Base-by-base conservation (phyloP, 2,888 invertebrate genomes). In the Melinopterus prodromus region DNA sequence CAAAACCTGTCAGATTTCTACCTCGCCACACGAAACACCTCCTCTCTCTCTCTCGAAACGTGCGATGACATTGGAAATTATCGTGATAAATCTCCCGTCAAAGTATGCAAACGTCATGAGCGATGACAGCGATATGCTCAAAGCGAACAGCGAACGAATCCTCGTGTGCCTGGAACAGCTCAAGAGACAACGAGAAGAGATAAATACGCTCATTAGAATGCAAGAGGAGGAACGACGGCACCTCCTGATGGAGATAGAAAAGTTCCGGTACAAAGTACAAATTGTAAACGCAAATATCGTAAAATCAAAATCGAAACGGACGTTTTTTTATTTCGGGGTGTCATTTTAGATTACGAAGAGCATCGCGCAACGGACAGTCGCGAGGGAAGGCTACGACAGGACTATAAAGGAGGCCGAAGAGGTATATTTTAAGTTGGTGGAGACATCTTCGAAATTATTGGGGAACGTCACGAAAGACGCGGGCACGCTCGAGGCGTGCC, bases 221-320 rank as follows among this genome's bases (percentile, higher is more conserved):
- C 88, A 88, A 78, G 85, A 86, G 80, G 84, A 84, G 74, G 88
- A 88, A 78, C 85, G 87, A 79, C 82, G 83, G 71, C 84, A 84
- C 78, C 82, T 88, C 16, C 84, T 85, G 78, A 83, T 83, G 7
- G 87, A 87, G 80, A 85, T 88, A 77, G 88, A 88, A 82, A 84
- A 86, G 38, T 83, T 88, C 15, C 85, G 85, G n/a, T 88, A 88
- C 79, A 88, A 88, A 81, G 78, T 88, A 76, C 84, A 85, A 70
- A 80, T 87, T 83, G 88, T 88, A 85, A 80, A 83, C 53, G 5
- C 53, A 53, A 53, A 53, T 3, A 3, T 72, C n/a, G 15, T 26
- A 14, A 14, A 36, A 74, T 74, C 15, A 74, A n/a, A n/a, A 36
- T 74, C 3, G 3, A 1, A 26, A 26, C 26, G 26, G 9, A 74